phyloP scores from a whole-genome alignment of 2,113 vertebrate species.

The Etia nguti region DNA sequence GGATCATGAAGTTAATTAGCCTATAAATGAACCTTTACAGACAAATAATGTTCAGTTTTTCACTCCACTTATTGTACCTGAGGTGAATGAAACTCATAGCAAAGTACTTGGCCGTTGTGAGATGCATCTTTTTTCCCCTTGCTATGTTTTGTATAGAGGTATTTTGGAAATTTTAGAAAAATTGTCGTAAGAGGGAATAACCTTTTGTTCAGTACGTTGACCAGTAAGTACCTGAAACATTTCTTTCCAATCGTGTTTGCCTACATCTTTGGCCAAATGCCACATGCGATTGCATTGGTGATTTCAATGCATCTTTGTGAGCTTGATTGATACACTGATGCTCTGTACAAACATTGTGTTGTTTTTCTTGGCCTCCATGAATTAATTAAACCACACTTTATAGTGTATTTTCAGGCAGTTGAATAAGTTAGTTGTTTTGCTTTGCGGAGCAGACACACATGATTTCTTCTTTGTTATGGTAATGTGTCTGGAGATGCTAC shows the following conservation, averaged over 20 bases:
- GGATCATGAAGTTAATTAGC: neutral
- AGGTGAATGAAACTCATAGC: neutral
- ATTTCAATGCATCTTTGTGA: neutral
- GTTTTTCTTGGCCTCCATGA: neutral
- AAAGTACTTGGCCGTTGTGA: neutral
- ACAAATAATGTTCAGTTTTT: neutral
- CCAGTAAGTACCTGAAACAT: neutral
- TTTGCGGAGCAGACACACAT: neutral
- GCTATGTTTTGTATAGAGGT: neutral
- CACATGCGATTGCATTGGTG: neutral
- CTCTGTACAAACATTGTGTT: neutral
- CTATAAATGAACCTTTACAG: neutral
- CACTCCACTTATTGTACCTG: neutral
- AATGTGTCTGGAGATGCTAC: neutral
- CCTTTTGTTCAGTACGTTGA: neutral
- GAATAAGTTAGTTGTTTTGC: neutral
- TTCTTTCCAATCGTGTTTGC: neutral
- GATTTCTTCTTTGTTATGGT: neutral
- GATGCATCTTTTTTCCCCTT: fast-evolving
- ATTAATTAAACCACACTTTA: neutral
- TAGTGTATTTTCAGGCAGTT: neutral
- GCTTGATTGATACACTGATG: neutral
- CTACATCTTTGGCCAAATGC: neutral
- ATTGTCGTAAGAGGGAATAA: fast-evolving
- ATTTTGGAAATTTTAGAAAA: neutral